Conservation (phyloP, 2,113 vertebrate genomes). For the Cyphotilapia sp. region DNA sequence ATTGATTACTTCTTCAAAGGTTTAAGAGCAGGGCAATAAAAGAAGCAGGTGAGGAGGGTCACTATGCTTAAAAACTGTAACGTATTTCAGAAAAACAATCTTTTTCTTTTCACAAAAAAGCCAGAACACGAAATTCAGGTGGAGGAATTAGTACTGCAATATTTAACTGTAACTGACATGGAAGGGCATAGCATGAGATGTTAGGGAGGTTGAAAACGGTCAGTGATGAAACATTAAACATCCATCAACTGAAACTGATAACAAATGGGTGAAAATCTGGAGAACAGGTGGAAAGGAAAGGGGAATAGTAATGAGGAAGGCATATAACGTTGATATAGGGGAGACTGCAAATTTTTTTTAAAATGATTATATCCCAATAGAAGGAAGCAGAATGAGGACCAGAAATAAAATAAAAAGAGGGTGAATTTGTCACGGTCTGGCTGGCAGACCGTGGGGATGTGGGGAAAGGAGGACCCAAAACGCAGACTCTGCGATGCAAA, state of each 20-base stretch:
- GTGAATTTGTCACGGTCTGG: background rate
- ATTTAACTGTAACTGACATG: background rate
- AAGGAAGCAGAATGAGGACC: background rate
- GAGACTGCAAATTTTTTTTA: background rate
- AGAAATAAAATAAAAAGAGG: background rate
- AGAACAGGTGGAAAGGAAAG: background rate
- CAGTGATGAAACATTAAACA: constrained; percentile 29
- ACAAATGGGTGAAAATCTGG: background rate
- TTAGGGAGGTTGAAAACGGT: background rate
- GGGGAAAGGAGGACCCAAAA: too few relatives aligned
- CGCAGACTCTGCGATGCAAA: too few relatives aligned
- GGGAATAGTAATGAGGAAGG: background rate
- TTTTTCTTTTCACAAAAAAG: background rate
- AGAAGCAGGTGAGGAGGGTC: background rate
- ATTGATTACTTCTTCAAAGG: background rate
- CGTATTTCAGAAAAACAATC: background rate
- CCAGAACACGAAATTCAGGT: background rate
- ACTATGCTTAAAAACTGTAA: constrained; percentile 1
- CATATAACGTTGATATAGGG: background rate
- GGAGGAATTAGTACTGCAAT: background rate
- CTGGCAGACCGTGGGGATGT: too few relatives aligned
- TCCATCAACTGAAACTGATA: background rate
- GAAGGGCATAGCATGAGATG: background rate
- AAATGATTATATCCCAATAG: background rate
- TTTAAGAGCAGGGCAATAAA: background rate